Conservation (phyloP, 1,140 invertebrate genomes). For the Trichonephila clavipes region DNA sequence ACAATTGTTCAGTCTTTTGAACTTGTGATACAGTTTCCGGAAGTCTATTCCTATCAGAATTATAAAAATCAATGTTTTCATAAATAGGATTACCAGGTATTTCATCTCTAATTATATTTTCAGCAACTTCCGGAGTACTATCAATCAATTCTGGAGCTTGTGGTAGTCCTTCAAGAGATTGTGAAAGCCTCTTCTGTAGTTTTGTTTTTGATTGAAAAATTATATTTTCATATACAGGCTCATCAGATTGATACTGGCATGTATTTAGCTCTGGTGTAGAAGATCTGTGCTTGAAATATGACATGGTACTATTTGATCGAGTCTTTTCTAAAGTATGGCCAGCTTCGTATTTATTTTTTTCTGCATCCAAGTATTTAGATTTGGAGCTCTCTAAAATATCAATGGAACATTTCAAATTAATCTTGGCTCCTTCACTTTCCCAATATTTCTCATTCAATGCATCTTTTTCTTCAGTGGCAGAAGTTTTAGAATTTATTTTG, state of each 20-base stretch:
- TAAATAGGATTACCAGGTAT: slow-evolving; percentile 47
- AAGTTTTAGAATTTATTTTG: slow-evolving; percentile 83
- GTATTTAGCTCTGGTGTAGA: slow-evolving; percentile 73
- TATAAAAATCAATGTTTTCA: slow-evolving; percentile 70
- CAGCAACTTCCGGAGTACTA: too few relatives aligned
- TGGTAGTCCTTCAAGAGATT: slow-evolving; percentile 85
- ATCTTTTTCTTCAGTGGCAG: slow-evolving; percentile 1
- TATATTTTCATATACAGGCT: slow-evolving; percentile 76
- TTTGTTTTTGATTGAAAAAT: slow-evolving; percentile 60
- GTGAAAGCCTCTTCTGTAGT: slow-evolving; percentile 78
- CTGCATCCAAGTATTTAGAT: slow-evolving; percentile 78
- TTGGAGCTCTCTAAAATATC: slow-evolving; percentile 55
- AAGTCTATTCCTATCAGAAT: not conserved
- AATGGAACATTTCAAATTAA: slow-evolving; percentile 61
- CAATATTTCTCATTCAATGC: slow-evolving; percentile 51
- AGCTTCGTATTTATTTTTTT: slow-evolving; percentile 79
- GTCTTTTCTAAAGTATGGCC: slow-evolving; percentile 77
- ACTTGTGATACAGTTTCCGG: not conserved
- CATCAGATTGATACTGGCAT: slow-evolving; percentile 59
- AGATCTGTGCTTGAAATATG: slow-evolving; percentile 72
- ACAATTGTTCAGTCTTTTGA: not conserved
- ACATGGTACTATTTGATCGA: slow-evolving; percentile 43
- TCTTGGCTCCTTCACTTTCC: slow-evolving; percentile 35
- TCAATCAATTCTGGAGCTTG: slow-evolving; percentile 79
- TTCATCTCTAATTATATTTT: not conserved